phyloP scores from a whole-genome alignment of 2,888 invertebrate species.

The Calliphora vomitoria region DNA sequence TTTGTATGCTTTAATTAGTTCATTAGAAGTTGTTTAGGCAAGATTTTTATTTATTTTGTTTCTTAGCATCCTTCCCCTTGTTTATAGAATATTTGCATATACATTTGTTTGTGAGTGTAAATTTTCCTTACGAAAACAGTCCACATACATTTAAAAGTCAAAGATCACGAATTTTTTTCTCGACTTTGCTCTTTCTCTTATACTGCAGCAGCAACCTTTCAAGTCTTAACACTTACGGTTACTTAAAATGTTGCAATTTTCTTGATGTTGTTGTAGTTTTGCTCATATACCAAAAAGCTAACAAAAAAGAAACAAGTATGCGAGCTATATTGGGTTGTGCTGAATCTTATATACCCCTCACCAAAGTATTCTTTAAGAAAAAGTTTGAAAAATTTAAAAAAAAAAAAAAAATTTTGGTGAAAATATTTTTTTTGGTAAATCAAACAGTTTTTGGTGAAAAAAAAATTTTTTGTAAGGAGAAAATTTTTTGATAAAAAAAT shows the following conservation, averaged over 20 bases:
- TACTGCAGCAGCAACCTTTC: constrained; percentile 56
- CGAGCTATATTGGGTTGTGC: no score
- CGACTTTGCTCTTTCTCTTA: constrained; percentile 50
- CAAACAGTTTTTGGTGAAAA: no score
- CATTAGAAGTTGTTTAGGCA: no score
- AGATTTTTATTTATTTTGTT: background rate
- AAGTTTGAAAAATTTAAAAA: no score
- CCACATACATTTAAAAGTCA: constrained; percentile 71
- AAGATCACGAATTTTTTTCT: constrained; percentile 79
- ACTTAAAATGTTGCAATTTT: constrained; percentile 71
- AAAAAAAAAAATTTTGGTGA: no score
- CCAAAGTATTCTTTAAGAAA: no score
- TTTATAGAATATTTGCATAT: constrained; percentile 45
- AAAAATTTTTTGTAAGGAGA: no score
- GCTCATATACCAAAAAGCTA: background rate
- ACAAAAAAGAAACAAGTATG: no score
- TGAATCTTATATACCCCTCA: no score
- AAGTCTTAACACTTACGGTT: constrained; percentile 73
- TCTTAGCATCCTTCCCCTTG: constrained; percentile 10
- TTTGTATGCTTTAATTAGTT: no score
- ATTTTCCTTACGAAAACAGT: constrained; percentile 47
- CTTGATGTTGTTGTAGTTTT: constrained; percentile 39
- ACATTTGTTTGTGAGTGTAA: constrained; percentile 31
- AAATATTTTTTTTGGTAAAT: no score
- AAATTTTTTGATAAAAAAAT: no score